phyloP scores from a whole-genome alignment of 2,113 vertebrate genomes.

The Aspiorhynchus laticeps region DNA sequence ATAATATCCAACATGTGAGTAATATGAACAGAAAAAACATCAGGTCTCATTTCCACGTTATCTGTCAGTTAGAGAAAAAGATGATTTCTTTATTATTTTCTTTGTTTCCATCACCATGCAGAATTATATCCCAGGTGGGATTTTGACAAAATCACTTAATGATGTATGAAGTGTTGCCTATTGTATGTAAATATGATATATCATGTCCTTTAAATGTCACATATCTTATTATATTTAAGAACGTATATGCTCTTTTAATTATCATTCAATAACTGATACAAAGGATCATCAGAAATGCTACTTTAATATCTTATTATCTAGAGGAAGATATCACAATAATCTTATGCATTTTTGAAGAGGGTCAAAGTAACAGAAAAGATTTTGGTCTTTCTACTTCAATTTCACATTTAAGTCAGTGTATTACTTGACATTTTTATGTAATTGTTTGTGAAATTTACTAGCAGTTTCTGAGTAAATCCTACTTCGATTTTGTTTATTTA shows the following conservation, averaged over 20 bases:
- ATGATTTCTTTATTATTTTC: no score
- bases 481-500: no score
- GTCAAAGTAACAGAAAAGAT: neutral
- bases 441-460: no score
- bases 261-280: neutral
- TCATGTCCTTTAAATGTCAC: neutral
- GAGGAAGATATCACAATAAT: neutral
- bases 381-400: no score
- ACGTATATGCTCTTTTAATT: neutral
- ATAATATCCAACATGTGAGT: constrained; percentile 77
- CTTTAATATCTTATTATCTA: neutral
- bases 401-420: no score
- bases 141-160: neutral
- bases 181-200: neutral
- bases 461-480: no score
- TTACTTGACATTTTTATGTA: no score
- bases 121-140: neutral
- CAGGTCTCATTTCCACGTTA: neutral
- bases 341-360: neutral
- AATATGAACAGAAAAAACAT: constrained; percentile 6
- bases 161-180: neutral
- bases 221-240: neutral
- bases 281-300: neutral
- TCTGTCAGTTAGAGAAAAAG: neutral
- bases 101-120: neutral